Percentiles rank a stretch among this genome's conserved stretches.
These are phyloP conservation scores for Zalophus californianus DNA, from an alignment of 2,797 vertebrate species.

Conservation along the genomic window DNA sequence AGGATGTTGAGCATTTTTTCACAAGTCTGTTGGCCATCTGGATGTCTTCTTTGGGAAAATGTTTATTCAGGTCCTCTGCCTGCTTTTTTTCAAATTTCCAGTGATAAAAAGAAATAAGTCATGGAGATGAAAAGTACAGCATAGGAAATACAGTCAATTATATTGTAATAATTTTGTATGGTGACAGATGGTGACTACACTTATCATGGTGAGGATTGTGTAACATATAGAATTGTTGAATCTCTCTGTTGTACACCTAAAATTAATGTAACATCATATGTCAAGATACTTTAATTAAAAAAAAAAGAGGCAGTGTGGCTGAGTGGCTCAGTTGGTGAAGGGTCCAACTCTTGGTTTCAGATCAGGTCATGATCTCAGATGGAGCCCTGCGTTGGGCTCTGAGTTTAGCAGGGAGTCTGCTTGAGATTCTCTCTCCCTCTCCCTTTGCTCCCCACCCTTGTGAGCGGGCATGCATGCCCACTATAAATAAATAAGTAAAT, in stretches of 20 bases:
- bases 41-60: background rate
- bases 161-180: background rate
- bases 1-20: background rate
- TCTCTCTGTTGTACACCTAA: background rate
- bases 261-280: background rate
- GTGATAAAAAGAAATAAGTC: background rate
- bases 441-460: background rate
- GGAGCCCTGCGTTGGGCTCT: background rate
- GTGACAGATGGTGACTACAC: background rate
- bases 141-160: background rate
- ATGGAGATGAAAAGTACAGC: background rate
- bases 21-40: background rate
- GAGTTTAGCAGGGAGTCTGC: background rate
- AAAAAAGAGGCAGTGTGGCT: background rate
- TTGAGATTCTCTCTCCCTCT: background rate
- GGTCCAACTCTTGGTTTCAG: background rate
- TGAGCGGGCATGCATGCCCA: no score
- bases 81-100: background rate
- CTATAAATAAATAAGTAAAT: no score
- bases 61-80: background rate
- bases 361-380: background rate
- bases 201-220: background rate
- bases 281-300: background rate
- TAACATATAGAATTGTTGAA: background rate
- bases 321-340: background rate